phyloP scores from a whole-genome alignment of 2,797 vertebrate genomes.

The Chelidonichthys spinosus region DNA sequence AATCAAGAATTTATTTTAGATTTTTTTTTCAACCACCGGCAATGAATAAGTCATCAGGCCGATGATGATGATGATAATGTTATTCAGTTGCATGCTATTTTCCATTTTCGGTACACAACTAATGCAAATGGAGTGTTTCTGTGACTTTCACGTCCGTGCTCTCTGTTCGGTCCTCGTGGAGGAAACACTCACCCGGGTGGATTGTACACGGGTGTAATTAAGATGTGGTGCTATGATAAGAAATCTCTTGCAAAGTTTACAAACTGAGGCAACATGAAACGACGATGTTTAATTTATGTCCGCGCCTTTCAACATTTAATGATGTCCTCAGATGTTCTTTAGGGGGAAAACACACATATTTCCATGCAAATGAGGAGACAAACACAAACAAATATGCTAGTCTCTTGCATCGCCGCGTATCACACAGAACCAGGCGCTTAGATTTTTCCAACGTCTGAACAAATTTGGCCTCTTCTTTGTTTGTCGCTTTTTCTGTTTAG shows the following conservation, averaged over 20 bases:
- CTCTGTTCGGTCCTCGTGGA: slow-evolving; percentile 27
- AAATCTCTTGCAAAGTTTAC: slow-evolving; percentile 60
- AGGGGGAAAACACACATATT: slow-evolving; percentile 64
- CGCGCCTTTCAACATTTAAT: slow-evolving; percentile 70
- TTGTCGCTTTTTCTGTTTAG: slow-evolving; percentile 56
- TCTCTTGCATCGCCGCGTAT: slow-evolving; percentile 65
- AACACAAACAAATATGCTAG: slow-evolving; percentile 74
- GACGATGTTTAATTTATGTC: slow-evolving; percentile 72
- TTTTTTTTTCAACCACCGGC: neutral
- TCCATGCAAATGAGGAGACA: slow-evolving; percentile 73
- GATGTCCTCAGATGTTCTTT: slow-evolving; percentile 72
- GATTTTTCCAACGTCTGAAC: slow-evolving; percentile 65
- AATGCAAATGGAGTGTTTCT: slow-evolving; percentile 33
- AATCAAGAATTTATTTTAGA: slow-evolving; percentile 2
- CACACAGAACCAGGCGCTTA: slow-evolving; percentile 62
- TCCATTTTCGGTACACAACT: neutral
- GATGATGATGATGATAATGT: slow-evolving; percentile 2
- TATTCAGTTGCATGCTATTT: slow-evolving; percentile 10
- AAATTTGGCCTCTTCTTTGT: slow-evolving; percentile 66
- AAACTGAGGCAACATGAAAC: slow-evolving; percentile 61
- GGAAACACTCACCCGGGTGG: slow-evolving; percentile 28
- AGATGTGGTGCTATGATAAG: slow-evolving; percentile 50
- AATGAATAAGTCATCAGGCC: slow-evolving; percentile 31
- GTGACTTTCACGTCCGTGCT: slow-evolving; percentile 29
- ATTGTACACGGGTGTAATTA: slow-evolving; percentile 58